Evolutionary conservation across 2,888 invertebrate species (phyloP), one percentile per base, ranked within the genome.

Genomic region (Brachypalpus laphriformis): DNA sequence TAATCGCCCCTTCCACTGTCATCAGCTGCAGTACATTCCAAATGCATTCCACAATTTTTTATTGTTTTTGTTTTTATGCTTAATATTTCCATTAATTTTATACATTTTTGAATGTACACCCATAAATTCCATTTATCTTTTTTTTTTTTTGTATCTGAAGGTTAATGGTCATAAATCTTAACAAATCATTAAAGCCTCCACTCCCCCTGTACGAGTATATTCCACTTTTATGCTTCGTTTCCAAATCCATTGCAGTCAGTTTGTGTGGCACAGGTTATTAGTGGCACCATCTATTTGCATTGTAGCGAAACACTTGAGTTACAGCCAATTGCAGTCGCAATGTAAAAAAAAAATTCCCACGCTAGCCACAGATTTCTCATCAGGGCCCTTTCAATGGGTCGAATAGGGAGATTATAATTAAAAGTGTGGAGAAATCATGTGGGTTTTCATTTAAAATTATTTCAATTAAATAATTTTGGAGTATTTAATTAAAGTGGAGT

Each of bases 341-440:
- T n/a, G n/a, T n/a, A n/a, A n/a, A n/a, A n/a, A n/a, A n/a, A 11
- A 66, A 56, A 18, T 76, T 76, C 66, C 49, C 76, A 76, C 76
- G 72, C 8, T 22, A 6, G 28, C 18, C 8, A 16, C 40, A 31
- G 14, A 18, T 28, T 54, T 54, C 54, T 54, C 54, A 20, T 18
- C 40, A 51, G 5, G 34, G 68, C 49, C 72, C 49, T 61, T 72
- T 34, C 8, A 31, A 7, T 14, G 16, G 6, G 25, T 3, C 2
- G 7, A 49, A 14, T n/a, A 37, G 14, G 25, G 25, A 22, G 40
- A n/a, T 72, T 54, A 51, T 72, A 63, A 72, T 72, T 49, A 61
- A 51, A 72, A 40, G 20, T 54, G 47, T 54, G 47, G 45, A 56
- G 65, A 65, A 75, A 57, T 75, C 75, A 51, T 63, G 65, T 22